Evolutionary conservation across 2,797 vertebrate genomes (phyloP).

Genomic region (Malacoctenus gilli): DNA sequence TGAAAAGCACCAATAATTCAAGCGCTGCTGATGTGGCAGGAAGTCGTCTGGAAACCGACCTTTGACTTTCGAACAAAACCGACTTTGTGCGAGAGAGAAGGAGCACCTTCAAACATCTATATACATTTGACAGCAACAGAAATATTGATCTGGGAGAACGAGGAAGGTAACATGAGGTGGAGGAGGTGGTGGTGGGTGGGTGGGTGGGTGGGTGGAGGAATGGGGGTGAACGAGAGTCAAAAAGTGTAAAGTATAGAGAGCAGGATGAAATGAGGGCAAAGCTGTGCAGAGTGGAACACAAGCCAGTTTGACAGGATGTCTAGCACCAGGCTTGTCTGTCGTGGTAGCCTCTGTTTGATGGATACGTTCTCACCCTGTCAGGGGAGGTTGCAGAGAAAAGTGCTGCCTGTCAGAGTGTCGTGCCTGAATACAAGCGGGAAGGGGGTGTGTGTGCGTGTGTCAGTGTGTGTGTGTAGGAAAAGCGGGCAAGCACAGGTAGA

Average conservation of each 20-base stretch:
- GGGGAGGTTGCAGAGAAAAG: slow-evolving; percentile 72
- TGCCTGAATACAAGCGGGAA: slow-evolving; percentile 35
- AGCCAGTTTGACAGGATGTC: slow-evolving; percentile 67
- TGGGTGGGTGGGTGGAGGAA: slow-evolving; percentile 29
- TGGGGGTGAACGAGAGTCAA: too few relatives aligned
- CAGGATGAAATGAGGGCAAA: slow-evolving; percentile 70
- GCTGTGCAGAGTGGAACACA: slow-evolving; percentile 57
- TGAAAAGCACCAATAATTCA: too few relatives aligned
- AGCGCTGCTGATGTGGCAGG: too few relatives aligned
- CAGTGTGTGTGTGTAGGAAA: slow-evolving; percentile 48
- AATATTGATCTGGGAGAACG: slow-evolving; percentile 55
- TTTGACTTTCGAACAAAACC: slow-evolving; percentile 10
- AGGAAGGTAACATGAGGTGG: slow-evolving; percentile 3
- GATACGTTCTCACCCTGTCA: slow-evolving; percentile 78
- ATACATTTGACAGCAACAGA: slow-evolving; percentile 35
- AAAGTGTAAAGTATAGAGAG: slow-evolving; percentile 37
- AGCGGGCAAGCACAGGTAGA: slow-evolving; percentile 45
- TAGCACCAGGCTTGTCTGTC: slow-evolving; percentile 68
- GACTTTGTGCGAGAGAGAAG: slow-evolving; percentile 23
- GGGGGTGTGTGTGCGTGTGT: slow-evolving; percentile 48
- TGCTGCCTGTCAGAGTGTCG: slow-evolving; percentile 69
- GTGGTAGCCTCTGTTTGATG: slow-evolving; percentile 65
- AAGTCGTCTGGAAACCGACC: slow-evolving; percentile 26
- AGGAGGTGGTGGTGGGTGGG: slow-evolving; percentile 27
- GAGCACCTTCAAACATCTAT: slow-evolving; percentile 30